phyloP scores from a whole-genome alignment of 2,888 invertebrate species.

The Macaria liturata region DNA sequence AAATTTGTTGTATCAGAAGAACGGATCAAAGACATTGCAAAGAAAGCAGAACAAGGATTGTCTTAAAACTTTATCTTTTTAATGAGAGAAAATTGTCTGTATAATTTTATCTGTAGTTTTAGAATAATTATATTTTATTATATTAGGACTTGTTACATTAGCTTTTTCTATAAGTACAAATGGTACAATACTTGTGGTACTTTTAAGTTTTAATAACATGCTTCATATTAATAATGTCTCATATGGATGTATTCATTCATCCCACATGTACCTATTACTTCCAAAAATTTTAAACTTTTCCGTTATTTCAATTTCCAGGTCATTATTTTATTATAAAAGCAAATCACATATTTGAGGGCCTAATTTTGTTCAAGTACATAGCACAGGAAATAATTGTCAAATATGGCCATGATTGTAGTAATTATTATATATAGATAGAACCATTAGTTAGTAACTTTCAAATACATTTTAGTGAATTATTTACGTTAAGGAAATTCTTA shows the following conservation, averaged over 20 bases:
- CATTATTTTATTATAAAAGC: neutral
- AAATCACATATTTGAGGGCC: neutral
- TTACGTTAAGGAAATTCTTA: no score
- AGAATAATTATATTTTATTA: neutral
- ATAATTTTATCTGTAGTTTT: neutral
- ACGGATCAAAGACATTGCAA: neutral
- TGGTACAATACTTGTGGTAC: neutral
- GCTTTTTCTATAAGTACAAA: neutral
- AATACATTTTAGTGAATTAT: no score
- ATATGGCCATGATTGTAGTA: neutral
- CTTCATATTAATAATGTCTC: neutral
- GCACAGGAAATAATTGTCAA: neutral
- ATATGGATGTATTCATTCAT: neutral
- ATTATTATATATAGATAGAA: neutral
- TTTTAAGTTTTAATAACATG: neutral
- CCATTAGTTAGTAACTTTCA: conserved; percentile 1
- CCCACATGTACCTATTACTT: conserved; percentile 1
- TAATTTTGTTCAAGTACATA: neutral
- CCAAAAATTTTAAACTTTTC: neutral
- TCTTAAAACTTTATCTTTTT: neutral
- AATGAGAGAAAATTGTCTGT: neutral
- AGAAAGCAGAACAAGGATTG: neutral
- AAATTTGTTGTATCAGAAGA: neutral
- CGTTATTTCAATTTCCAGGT: neutral
- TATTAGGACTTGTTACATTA: no score